These are phyloP conservation scores for Drosophila navojoa DNA, from an alignment of 1,140 invertebrate genomes.

Conservation along the genomic window DNA sequence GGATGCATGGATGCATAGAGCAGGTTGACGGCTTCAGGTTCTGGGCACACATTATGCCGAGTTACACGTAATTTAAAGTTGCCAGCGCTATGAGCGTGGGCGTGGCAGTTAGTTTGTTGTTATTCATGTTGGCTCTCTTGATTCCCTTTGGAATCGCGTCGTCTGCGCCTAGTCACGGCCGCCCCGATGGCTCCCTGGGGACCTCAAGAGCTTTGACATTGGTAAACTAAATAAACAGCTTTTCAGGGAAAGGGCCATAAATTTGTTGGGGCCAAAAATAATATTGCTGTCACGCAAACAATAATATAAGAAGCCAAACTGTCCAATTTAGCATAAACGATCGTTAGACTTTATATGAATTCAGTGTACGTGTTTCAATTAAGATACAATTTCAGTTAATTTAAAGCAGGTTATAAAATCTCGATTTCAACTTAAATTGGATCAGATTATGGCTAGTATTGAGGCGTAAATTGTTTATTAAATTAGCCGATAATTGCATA, in stretches of 20 bases:
- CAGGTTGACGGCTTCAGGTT: constrained; percentile 23
- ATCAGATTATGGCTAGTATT: background rate
- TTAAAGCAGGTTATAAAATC: background rate
- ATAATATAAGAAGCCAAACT: constrained; percentile 6
- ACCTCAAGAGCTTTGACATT: constrained; percentile 21
- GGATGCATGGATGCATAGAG: constrained; percentile 44
- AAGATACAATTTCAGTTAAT: background rate
- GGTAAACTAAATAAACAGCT: constrained; percentile 13
- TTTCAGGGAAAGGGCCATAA: background rate
- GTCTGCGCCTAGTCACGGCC: constrained; percentile 12
- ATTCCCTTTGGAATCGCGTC: constrained; percentile 6
- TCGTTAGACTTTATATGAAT: no score
- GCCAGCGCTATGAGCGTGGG: constrained; percentile 30
- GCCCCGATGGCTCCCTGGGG: constrained; percentile 16
- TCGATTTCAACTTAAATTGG: no score
- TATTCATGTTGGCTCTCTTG: constrained; percentile 22
- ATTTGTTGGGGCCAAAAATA: constrained; percentile 1
- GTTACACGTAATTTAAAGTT: constrained; percentile 46
- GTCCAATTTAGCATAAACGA: constrained; percentile 5
- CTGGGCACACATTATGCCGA: constrained; percentile 11
- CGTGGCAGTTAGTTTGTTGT: constrained; percentile 29
- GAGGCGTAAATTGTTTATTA: background rate
- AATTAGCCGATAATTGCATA: background rate
- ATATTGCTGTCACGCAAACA: constrained; percentile 3
- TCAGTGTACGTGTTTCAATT: background rate